Percentiles rank a stretch among this genome's conserved stretches.
phyloP scores from a whole-genome alignment of 2,888 invertebrate species.

The Pemphredon lugubris region DNA sequence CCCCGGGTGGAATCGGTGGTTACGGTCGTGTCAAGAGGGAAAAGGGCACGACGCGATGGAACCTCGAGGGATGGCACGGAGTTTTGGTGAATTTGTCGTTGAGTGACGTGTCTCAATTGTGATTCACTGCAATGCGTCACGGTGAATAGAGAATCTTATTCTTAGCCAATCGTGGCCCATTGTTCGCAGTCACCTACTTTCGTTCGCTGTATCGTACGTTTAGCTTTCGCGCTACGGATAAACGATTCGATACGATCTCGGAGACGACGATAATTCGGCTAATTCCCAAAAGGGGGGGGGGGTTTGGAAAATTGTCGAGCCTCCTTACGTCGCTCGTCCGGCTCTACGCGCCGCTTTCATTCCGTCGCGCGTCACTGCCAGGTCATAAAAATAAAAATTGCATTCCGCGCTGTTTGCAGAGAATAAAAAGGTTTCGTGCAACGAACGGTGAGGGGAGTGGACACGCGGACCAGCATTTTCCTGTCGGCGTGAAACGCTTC shows the following conservation, averaged over 20 bases:
- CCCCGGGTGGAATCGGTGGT: no score
- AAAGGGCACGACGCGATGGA: neutral
- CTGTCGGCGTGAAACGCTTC: slow-evolving; percentile 20
- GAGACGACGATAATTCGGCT: no score
- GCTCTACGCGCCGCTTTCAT: no score
- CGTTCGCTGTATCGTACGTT: slow-evolving; percentile 45
- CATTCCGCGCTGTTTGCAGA: neutral
- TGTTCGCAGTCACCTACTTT: slow-evolving; percentile 52
- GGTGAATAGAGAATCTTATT: slow-evolving; percentile 56
- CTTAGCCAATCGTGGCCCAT: slow-evolving; percentile 48
- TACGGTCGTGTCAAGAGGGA: no score
- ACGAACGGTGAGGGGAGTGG: neutral
- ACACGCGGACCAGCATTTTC: slow-evolving; percentile 1
- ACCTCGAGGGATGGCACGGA: neutral
- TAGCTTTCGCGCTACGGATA: slow-evolving; percentile 1
- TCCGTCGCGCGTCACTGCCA: no score
- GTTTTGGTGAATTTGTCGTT: slow-evolving; percentile 34
- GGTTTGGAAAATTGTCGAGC: no score
- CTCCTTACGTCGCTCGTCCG: no score
- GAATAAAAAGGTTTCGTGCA: neutral
- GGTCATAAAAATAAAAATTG: no score
- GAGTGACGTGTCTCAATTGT: slow-evolving; percentile 58
- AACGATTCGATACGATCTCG: no score
- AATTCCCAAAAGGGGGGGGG: no score
- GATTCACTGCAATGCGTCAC: slow-evolving; percentile 66